Evolutionary conservation across 2,888 invertebrate genomes (phyloP).

Genomic region (Villa cingulata): DNA sequence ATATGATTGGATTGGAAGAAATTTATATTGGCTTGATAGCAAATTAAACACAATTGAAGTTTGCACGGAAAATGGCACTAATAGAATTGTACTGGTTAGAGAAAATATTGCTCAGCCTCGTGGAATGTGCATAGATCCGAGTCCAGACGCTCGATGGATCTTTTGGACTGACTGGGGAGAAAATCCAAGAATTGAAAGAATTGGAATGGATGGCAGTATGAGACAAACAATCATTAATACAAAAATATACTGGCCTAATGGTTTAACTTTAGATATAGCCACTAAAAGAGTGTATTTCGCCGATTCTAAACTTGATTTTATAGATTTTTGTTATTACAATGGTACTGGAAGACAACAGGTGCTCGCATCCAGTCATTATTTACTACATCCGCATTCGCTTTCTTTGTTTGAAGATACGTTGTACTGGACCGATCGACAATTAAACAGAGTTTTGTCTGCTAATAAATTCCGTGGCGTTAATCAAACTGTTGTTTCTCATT

Average conservation of each 20-base stretch:
- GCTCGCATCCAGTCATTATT: conserved; percentile 74
- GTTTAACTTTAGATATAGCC: conserved; percentile 88
- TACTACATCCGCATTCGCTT: conserved; percentile 89
- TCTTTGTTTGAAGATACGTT: conserved; percentile 91
- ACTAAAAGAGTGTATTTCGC: conserved; percentile 92
- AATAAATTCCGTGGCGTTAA: conserved; percentile 86
- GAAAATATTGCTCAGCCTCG: conserved; percentile 93
- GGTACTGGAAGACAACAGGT: conserved; percentile 84
- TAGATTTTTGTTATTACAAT: conserved; percentile 95
- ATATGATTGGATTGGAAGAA: conserved; percentile 92
- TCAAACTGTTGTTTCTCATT: conserved; percentile 85
- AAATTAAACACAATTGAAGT: conserved; percentile 90
- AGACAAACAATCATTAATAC: conserved; percentile 75
- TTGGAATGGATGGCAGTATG: conserved; percentile 90
- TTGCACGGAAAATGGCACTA: conserved; percentile 67
- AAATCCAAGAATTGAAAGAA: conserved; percentile 87
- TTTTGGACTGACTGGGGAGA: conserved; percentile 99
- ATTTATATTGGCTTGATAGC: conserved; percentile 95
- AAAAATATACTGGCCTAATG: conserved; percentile 98
- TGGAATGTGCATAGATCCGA: conserved; percentile 93
- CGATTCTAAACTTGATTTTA: conserved; percentile 92
- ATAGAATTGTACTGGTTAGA: conserved; percentile 71
- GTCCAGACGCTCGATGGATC: conserved; percentile 69
- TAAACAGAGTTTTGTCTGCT: conserved; percentile 78
- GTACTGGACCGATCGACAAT: conserved; percentile 92